Percentiles rank a stretch among this genome's conserved stretches.
These are phyloP conservation scores for Amphiura filiformis DNA, from an alignment of 35 echinoderm and acorn worm species.

Conservation along the genomic window DNA sequence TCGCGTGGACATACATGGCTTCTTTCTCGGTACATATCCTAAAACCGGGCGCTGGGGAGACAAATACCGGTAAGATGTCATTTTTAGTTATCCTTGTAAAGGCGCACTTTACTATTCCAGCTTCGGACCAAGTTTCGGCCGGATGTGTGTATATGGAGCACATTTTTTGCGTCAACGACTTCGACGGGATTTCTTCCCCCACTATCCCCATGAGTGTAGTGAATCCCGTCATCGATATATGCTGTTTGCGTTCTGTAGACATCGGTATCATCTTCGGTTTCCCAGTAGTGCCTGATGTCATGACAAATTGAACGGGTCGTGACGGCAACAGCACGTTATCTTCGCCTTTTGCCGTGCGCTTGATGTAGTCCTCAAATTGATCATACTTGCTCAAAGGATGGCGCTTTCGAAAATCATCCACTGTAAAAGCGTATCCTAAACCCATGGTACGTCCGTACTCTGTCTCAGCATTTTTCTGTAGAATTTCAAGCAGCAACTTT, in stretches of 20 bases:
- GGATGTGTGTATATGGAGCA: neutral
- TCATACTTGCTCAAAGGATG: conserved; percentile 69
- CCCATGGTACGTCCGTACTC: conserved; percentile 53
- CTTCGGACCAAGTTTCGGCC: neutral
- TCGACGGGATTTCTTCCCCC: neutral
- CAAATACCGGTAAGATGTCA: neutral
- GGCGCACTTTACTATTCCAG: conserved; percentile 7
- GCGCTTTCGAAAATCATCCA: conserved; percentile 30
- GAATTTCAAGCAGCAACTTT: conserved; percentile 18
- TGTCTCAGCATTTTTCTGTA: conserved; percentile 44
- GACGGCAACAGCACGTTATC: conserved; percentile 52
- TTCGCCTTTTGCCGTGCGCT: conserved; percentile 53
- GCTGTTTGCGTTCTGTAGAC: neutral
- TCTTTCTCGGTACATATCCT: conserved; percentile 34
- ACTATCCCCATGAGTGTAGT: neutral
- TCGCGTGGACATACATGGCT: conserved; percentile 60
- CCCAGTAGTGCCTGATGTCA: neutral
- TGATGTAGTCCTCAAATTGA: conserved; percentile 58
- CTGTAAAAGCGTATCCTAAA: conserved; percentile 33
- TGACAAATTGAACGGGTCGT: neutral
- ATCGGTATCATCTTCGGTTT: neutral
- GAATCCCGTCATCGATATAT: neutral
- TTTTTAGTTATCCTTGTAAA: conserved; percentile 1
- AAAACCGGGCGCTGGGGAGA: neutral
- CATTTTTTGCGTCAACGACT: neutral